Evolutionary conservation across 2,797 vertebrate genomes (phyloP), one percentile per base, ranked within the genome.

Genomic region (Lerista edwardsae): DNA sequence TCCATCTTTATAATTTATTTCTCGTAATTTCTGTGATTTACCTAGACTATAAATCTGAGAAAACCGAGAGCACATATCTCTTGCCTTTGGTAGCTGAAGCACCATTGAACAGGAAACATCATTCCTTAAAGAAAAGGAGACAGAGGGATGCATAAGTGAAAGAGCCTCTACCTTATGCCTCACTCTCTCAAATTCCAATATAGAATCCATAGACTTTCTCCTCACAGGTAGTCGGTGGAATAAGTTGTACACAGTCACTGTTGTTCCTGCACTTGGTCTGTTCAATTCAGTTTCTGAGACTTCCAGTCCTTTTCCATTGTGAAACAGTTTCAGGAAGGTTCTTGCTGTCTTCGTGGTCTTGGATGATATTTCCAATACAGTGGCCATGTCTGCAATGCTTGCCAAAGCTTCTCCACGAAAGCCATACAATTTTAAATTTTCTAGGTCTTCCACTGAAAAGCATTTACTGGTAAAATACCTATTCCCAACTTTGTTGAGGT

Each of bases 351-450:
- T 93, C 74, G 90, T 97, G 76, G 93, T 95, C 90, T 97, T 97
- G 31, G 98, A 98, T 65, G 96, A 97, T 91, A 99, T 96, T 93
- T 99, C 98, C 77, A 99, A 96, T 68, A 98, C 62, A 0, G 95
- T 95, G 67, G 98, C 96, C 75, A 98, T 78, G 84, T 95, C 95
- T 29, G 95, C 95, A 51, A 99, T 95, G 87, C 98, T 99, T 47
- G 99, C 98, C 90, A 99, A 88, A 31, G 99, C 98, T 91, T 99
- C 98, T 36, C 99, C 99, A 87, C 98, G 96, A 90, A 98, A 99
- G 25, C 99, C 99, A 29, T 97, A 97, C 93, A 95, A 99, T 1
- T 25, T 87, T 6, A 98, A 95, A 75, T 97, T 95, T 69, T 98
- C 97, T 90, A 99, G 87, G 93, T 99, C 98, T 64, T 95, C 92